Percentiles rank a stretch among this genome's conserved stretches.
Conservation (phyloP, 2,888 invertebrate species). For the Amiota communis region DNA sequence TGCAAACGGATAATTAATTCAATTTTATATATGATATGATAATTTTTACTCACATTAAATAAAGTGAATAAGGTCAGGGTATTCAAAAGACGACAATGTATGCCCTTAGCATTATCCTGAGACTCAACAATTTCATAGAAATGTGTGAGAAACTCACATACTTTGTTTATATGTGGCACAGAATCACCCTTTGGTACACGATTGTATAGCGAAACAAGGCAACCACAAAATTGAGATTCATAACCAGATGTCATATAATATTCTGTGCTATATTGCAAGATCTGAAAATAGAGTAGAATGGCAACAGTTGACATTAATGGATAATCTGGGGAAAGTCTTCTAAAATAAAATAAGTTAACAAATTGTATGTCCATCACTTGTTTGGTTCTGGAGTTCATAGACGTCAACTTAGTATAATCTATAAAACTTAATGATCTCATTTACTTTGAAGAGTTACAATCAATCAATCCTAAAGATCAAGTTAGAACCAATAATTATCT, state of each 20-base stretch:
- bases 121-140: constrained; percentile 58
- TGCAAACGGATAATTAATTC: constrained; percentile 33
- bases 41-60: constrained; percentile 46
- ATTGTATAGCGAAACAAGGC: constrained; percentile 54
- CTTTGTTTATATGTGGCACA: constrained; percentile 45
- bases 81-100: constrained; percentile 50
- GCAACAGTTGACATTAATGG: too few species aligned
- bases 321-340: too few species aligned
- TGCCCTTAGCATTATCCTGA: background rate
- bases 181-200: constrained; percentile 48
- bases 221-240: constrained; percentile 55
- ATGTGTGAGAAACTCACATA: constrained; percentile 55
- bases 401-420: too few species aligned
- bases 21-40: too few species aligned
- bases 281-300: background rate
- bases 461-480: too few species aligned
- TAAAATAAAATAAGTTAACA: too few species aligned
- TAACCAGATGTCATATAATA: constrained; percentile 58
- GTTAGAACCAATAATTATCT: too few species aligned
- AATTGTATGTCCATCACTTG: too few species aligned
- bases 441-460: too few species aligned
- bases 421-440: too few species aligned
- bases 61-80: constrained; percentile 61
- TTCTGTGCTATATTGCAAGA: background rate
- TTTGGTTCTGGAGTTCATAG: too few species aligned